phyloP scores from a whole-genome alignment of 2,113 vertebrate species.

The Syrrhaptes paradoxus region DNA sequence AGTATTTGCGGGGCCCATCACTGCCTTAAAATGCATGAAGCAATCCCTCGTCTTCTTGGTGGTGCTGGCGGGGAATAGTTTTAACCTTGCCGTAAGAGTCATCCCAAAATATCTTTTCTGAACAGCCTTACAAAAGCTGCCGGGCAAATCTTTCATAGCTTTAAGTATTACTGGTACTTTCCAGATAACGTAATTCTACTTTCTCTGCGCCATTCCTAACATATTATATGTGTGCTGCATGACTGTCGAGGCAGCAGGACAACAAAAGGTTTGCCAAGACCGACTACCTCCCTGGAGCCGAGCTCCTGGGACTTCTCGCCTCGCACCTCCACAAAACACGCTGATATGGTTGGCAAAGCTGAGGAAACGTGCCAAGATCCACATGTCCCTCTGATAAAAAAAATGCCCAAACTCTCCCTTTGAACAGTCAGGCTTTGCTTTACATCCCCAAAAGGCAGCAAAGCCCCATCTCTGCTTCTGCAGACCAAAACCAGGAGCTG shows the following conservation, averaged over 20 bases:
- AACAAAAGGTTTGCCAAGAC: constrained; percentile 8
- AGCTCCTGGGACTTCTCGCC: background rate
- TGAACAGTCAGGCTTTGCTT: background rate
- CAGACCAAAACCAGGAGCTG: background rate
- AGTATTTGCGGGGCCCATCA: background rate
- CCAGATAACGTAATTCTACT: constrained; percentile 49
- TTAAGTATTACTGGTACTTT: constrained; percentile 31
- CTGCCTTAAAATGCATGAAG: background rate
- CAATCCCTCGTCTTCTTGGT: background rate
- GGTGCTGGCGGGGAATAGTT: background rate
- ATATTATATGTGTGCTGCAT: background rate
- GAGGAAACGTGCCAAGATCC: background rate
- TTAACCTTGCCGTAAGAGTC: background rate
- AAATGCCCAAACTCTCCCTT: background rate
- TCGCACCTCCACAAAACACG: background rate
- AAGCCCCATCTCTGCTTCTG: background rate
- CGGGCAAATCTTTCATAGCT: constrained; percentile 18
- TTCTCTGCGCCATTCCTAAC: constrained; percentile 34
- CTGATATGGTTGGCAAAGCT: background rate
- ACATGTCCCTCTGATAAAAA: background rate
- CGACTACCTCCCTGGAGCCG: background rate
- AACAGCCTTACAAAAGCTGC: constrained; percentile 26
- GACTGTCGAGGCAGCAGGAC: background rate
- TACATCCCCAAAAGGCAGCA: background rate
- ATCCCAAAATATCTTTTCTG: background rate